Evolutionary conservation across 2,888 invertebrate genomes (phyloP), one percentile per base, ranked within the genome.

Genomic region (Coenonympha arcania): DNA sequence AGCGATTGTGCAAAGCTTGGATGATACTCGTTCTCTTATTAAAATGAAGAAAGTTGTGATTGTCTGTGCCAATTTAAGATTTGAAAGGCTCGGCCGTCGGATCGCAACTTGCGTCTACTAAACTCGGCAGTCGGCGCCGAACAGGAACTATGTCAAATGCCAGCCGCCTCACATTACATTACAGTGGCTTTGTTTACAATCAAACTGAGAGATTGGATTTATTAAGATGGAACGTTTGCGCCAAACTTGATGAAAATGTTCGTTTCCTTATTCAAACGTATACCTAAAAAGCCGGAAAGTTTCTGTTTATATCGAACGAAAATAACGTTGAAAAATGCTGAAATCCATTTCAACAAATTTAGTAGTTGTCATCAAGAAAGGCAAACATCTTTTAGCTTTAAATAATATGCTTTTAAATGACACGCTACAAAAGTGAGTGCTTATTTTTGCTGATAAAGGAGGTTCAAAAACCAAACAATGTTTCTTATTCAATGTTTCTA

Each of bases 151-250:
- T 72, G 71, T 76, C 73, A 75, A 79, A 79, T 78, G 69, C 68
- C 68, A 62, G 63, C 66, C 75, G 15, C 22, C 37, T 67, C 58
- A 63, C 59, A 69, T 65, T 73, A 75, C 76, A 79, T n/a, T n/a
- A n/a, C n/a, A n/a, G 76, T 34, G 18, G 34, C 71, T 66, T 70
- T 79, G 77, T 79, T 81, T 79, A 78, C 73, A 73, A 71, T 77
- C 69, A 69, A 71, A 72, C 71, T 65, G 66, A 60, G 73, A 74
- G 71, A 80, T 79, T 76, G 75, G 71, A 77, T 75, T 83, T 79
- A 82, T 80, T 79, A 83, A 80, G 84, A 83, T 81, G 73, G 65
- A 68, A 66, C 68, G 76, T 84, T 82, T 80, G 79, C 75, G 69
- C 69, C 71, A 66, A 81, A 76, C 72, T 84, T 78, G 73, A 74